These are phyloP conservation scores for Rhinogobius similis DNA, from an alignment of 2,113 vertebrate genomes.

Conservation along the genomic window DNA sequence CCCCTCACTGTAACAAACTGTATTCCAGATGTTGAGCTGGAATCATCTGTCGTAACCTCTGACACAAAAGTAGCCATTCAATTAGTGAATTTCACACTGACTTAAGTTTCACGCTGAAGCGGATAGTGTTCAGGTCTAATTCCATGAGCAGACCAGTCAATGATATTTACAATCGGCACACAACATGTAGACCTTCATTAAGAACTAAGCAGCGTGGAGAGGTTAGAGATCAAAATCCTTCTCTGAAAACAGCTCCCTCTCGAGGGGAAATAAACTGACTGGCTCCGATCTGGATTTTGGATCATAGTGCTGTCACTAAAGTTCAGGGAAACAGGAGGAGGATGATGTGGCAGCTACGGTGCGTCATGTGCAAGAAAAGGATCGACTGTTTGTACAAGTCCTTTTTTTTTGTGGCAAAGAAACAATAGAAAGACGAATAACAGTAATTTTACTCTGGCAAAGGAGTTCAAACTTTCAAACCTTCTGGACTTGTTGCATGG, in stretches of 20 bases:
- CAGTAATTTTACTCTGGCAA: not conserved
- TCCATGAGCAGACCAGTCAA: slow-evolving; percentile 35
- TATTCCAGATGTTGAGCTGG: slow-evolving; percentile 67
- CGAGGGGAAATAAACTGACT: slow-evolving; percentile 44
- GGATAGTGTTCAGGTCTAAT: slow-evolving; percentile 52
- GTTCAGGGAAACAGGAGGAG: slow-evolving; percentile 29
- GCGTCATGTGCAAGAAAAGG: slow-evolving; percentile 26
- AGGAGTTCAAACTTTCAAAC: not conserved
- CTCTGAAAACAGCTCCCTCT: slow-evolving; percentile 24
- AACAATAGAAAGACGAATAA: slow-evolving; percentile 1
- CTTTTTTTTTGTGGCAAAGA: slow-evolving; percentile 8
- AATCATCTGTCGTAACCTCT: slow-evolving; percentile 64
- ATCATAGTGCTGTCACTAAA: slow-evolving; percentile 49
- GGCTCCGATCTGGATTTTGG: slow-evolving; percentile 46
- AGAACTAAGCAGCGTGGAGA: slow-evolving; percentile 13
- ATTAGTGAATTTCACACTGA: slow-evolving; percentile 69
- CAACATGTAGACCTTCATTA: slow-evolving; percentile 24
- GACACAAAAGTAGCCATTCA: slow-evolving; percentile 58
- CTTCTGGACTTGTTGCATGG: not conserved
- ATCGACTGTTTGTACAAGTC: slow-evolving; percentile 17
- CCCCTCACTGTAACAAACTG: slow-evolving; percentile 43
- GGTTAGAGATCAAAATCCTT: slow-evolving; percentile 37
- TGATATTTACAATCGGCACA: slow-evolving; percentile 21
- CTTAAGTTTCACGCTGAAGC: slow-evolving; percentile 49
- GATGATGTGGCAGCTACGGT: slow-evolving; percentile 47